Conservation (phyloP, 2,113 vertebrate genomes). For the Grammomys surdaster region DNA sequence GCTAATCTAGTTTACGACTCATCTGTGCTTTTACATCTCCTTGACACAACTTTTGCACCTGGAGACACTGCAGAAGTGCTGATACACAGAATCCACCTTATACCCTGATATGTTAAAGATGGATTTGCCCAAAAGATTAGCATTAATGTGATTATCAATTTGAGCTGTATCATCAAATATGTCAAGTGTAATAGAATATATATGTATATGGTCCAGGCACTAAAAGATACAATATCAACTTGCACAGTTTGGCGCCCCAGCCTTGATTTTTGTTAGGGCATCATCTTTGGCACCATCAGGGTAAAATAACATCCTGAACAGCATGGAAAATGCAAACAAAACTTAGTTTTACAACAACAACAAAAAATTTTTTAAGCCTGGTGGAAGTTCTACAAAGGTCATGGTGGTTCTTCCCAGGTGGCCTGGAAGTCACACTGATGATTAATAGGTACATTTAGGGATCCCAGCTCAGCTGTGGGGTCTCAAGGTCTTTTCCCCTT, state of each 20-base stretch:
- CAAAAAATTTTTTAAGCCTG: conserved; percentile 29
- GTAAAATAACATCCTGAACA: conserved; percentile 17
- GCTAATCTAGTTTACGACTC: not conserved
- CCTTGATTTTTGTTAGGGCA: not conserved
- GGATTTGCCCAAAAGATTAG: not conserved
- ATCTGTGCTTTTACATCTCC: not conserved
- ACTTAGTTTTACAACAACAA: conserved; percentile 7
- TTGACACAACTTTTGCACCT: not conserved
- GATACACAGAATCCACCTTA: not conserved
- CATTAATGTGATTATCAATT: conserved; percentile 9
- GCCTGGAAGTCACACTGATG: not conserved
- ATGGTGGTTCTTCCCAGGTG: not conserved
- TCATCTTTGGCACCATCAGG: not conserved
- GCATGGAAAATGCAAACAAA: not conserved
- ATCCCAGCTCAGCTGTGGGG: not conserved
- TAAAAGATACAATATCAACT: not conserved
- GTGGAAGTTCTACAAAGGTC: not conserved
- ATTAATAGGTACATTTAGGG: not conserved
- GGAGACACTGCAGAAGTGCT: not conserved
- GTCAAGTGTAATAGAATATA: conserved; percentile 6
- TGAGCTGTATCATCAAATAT: not conserved
- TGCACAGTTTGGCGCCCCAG: not conserved
- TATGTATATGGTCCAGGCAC: not conserved
- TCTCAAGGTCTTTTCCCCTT: not conserved
- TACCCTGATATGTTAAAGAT: conserved; percentile 36